These are phyloP conservation scores for Nannospalax galili DNA, from an alignment of 2,113 vertebrate species.

Conservation along the genomic window DNA sequence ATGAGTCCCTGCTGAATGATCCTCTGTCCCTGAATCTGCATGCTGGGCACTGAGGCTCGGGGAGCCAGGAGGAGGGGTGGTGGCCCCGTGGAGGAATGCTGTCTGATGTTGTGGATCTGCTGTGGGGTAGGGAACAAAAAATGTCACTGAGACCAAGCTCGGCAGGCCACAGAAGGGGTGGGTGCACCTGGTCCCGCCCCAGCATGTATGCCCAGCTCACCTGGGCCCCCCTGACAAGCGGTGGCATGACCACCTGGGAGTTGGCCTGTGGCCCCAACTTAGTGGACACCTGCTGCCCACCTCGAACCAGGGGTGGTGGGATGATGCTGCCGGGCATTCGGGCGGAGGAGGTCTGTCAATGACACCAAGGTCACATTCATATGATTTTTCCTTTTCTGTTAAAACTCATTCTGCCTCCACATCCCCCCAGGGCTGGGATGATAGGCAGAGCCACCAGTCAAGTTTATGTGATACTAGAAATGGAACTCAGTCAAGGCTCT, in stretches of 20 bases:
- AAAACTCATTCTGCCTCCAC: neutral
- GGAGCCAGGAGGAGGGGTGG: constrained; percentile 96
- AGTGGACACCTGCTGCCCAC: constrained; percentile 92
- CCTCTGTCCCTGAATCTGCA: constrained; percentile 96
- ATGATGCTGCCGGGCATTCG: constrained; percentile 94
- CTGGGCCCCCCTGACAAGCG: constrained; percentile 96
- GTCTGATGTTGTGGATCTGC: constrained; percentile 95
- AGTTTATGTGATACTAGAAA: neutral
- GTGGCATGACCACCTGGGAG: constrained; percentile 96
- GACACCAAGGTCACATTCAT: neutral
- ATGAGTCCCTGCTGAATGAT: constrained; percentile 99
- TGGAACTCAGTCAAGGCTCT: neutral
- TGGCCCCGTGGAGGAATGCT: constrained; percentile 94
- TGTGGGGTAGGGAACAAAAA: constrained; percentile 71
- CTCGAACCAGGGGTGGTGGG: constrained; percentile 96
- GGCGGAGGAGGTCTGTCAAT: constrained; percentile 85
- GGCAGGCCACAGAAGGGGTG: too few species aligned
- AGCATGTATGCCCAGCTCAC: constrained; percentile 79
- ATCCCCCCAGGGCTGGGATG: neutral
- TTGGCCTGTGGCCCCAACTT: constrained; percentile 91
- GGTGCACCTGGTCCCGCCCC: neutral
- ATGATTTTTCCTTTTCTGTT: neutral
- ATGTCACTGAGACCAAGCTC: neutral
- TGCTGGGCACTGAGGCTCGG: constrained; percentile 93
- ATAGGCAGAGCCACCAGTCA: neutral